Evolutionary conservation across 2,888 invertebrate species (phyloP), one percentile per base, ranked within the genome.

Genomic region (Diaphora mendica): DNA sequence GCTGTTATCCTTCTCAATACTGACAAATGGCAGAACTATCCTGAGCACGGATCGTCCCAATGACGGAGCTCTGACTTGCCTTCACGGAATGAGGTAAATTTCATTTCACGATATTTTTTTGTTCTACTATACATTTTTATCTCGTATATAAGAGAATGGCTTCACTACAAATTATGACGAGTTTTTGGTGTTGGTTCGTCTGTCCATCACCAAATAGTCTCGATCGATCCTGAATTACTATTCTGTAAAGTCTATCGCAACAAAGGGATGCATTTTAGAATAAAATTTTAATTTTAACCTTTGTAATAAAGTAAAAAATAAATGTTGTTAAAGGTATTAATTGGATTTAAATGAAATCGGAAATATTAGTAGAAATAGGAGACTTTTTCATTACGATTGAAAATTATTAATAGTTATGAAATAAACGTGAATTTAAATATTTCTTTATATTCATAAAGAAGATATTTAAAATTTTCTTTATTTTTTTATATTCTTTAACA

Each of bases 21-120:
- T 97, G 76, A 96, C 96, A 15, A 98, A 98, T 89, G 97, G 97
- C 8, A 96, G 96, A 83, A 97, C 97, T 81, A 98, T 98, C 79
- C 92, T 98, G 68, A 97, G 97, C 84, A 96, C 97, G 17, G 97
- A 97, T 77, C 96, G 96, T 3, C 96, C 97, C 11, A 96, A 96
- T 17, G 96, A 97, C 85, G 97, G 97, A 73, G 97, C 97, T 23
- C 96, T 98, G 70, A 97, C 97, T 68, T 98, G 98, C 88, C 96
- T 98, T 65, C 98, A 98, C 86, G 98, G 98, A 35, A 95, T 98
- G 84, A 96, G 98, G 96, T 96, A 90, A 70, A 72, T 79, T 77
- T 71, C 5, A 48, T 77, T 81, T 83, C 77, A 83, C 74, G 75
- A 72, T 64, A 17, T n/a, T 72, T 75, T 69, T 79, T 75, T 79